Evolutionary conservation across 2,888 invertebrate species (phyloP).

Genomic region (Monochamus alternatus): DNA sequence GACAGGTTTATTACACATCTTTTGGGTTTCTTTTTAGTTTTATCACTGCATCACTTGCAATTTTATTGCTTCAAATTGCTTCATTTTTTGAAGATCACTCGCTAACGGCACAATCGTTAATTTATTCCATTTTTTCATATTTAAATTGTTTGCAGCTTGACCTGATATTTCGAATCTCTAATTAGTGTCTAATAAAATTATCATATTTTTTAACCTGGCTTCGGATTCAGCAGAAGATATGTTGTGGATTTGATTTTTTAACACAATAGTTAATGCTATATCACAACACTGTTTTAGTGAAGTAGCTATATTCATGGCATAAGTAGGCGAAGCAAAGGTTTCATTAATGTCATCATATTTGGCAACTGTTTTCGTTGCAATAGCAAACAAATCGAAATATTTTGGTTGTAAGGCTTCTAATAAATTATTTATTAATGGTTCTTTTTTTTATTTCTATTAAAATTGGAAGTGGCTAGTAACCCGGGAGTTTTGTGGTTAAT

Average conservation of each 20-base stretch:
- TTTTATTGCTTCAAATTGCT: not conserved
- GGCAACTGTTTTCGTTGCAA: slow-evolving; percentile 38
- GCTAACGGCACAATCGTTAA: slow-evolving; percentile 41
- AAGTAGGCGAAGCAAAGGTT: slow-evolving; percentile 43
- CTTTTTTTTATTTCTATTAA: slow-evolving; percentile 46
- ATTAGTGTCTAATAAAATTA: slow-evolving; percentile 40
- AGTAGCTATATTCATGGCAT: slow-evolving; percentile 34
- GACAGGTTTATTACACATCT: too few relatives aligned
- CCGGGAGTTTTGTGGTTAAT: too few relatives aligned
- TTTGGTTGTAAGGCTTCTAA: slow-evolving; percentile 45
- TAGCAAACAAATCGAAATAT: slow-evolving; percentile 36
- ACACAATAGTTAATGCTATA: slow-evolving; percentile 43
- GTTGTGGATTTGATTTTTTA: slow-evolving; percentile 10
- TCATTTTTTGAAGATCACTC: slow-evolving; percentile 33
- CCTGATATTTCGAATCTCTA: slow-evolving; percentile 38
- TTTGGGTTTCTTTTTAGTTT: slow-evolving; percentile 25
- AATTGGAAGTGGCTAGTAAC: slow-evolving; percentile 21
- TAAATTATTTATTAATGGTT: slow-evolving; percentile 32
- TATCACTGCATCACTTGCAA: slow-evolving; percentile 30
- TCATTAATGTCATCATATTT: slow-evolving; percentile 51
- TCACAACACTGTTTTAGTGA: slow-evolving; percentile 54
- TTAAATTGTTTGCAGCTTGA: slow-evolving; percentile 41
- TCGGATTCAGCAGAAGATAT: slow-evolving; percentile 34
- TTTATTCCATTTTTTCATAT: slow-evolving; percentile 49
- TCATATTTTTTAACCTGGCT: slow-evolving; percentile 44